These are phyloP conservation scores for Anoura caudifer DNA, from an alignment of 2,113 vertebrate species.

Conservation along the genomic window DNA sequence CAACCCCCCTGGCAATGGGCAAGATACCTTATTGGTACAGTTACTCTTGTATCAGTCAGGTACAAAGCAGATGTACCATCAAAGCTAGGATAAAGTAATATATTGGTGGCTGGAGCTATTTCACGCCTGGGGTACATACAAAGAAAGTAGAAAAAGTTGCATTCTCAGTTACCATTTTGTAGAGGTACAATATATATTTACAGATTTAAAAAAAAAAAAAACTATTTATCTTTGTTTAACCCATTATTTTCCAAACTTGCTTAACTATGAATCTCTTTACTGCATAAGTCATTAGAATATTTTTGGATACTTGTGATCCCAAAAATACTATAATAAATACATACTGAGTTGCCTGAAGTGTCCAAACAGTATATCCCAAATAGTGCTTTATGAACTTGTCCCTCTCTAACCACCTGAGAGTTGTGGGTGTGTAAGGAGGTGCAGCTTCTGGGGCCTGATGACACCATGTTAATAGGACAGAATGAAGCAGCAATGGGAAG, in stretches of 20 bases:
- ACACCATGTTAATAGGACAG: not conserved
- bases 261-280: not conserved
- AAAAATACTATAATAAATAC: not conserved
- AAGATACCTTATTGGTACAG: too few relatives aligned
- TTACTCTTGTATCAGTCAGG: too few relatives aligned
- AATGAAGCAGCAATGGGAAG: not conserved
- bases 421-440: not conserved
- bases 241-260: not conserved
- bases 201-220: not conserved
- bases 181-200: not conserved
- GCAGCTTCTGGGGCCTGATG: not conserved
- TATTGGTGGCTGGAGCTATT: too few relatives aligned
- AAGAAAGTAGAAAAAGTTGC: not conserved
- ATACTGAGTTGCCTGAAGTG: not conserved
- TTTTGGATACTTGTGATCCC: not conserved
- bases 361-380: not conserved
- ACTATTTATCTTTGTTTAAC: constrained; percentile 4
- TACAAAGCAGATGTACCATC: too few relatives aligned
- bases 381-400: not conserved
- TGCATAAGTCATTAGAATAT: not conserved
- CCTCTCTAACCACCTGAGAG: not conserved
- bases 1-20: not conserved
- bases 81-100: too few relatives aligned
- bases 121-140: too few relatives aligned
- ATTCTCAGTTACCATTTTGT: not conserved